phyloP scores from a whole-genome alignment of 30 jellyfish, hydroid and myxozoan genomes.

The Aurelia aurita complex sp. Pacific region DNA sequence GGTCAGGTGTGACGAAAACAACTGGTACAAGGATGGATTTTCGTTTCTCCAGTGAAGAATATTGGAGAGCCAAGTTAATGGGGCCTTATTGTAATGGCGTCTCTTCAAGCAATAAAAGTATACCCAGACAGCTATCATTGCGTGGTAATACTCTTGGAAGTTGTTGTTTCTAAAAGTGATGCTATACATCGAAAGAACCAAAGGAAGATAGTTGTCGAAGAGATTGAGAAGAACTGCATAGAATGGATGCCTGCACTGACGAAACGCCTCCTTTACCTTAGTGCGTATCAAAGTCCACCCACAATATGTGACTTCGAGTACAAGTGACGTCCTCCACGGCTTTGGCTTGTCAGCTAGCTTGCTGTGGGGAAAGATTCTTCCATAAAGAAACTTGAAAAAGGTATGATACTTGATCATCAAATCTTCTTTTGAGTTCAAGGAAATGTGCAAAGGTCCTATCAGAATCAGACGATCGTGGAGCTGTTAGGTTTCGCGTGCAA shows the following conservation, averaged over 20 bases:
- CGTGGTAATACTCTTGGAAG: not conserved
- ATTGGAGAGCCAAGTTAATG: conserved; percentile 19
- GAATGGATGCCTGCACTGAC: conserved; percentile 17
- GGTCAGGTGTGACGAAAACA: not conserved
- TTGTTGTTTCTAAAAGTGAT: not conserved
- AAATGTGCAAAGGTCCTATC: conserved; percentile 9
- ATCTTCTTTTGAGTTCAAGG: no score
- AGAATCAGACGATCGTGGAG: conserved; percentile 1
- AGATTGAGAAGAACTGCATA: not conserved
- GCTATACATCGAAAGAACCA: no score
- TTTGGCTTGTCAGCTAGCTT: conserved; percentile 1
- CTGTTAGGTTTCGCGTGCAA: not conserved
- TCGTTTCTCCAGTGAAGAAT: conserved; percentile 2
- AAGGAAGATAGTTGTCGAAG: not conserved
- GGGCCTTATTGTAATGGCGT: not conserved
- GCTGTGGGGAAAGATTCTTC: not conserved
- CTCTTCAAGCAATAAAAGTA: not conserved
- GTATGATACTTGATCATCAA: no score
- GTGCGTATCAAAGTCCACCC: conserved; percentile 16
- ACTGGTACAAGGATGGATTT: not conserved
- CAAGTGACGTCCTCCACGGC: conserved; percentile 18
- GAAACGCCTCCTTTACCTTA: not conserved
- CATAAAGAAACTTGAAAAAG: no score
- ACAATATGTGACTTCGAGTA: not conserved
- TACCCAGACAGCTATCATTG: no score